Evolutionary conservation across 2,113 vertebrate species (phyloP).

Genomic region (Carollia perspicillata): DNA sequence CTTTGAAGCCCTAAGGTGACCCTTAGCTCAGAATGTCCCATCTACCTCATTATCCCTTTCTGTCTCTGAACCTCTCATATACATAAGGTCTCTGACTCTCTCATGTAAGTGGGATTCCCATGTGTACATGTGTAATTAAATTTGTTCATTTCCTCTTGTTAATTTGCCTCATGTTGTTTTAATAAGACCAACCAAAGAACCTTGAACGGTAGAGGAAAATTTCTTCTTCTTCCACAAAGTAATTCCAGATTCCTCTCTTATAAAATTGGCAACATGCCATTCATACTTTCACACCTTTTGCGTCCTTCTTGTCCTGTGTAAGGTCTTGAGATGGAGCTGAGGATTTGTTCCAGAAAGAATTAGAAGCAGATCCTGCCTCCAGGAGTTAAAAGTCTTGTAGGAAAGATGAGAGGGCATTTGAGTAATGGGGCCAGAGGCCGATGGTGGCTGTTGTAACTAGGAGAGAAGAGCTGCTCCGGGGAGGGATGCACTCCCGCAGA

Average conservation of each 20-base stretch:
- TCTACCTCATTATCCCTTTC: background rate
- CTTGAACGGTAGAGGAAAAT: background rate
- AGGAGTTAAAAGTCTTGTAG: background rate
- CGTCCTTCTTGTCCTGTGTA: background rate
- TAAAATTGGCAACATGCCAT: background rate
- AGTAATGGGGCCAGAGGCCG: background rate
- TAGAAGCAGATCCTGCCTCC: background rate
- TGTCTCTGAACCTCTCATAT: background rate
- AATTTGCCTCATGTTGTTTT: background rate
- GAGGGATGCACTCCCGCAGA: background rate
- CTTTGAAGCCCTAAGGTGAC: background rate
- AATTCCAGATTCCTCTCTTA: background rate
- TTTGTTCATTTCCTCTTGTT: background rate
- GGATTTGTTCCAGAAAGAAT: background rate
- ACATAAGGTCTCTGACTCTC: background rate
- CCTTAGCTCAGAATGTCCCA: background rate
- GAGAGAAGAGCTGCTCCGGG: background rate
- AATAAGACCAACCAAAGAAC: background rate
- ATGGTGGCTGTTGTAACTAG: background rate
- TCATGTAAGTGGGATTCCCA: background rate
- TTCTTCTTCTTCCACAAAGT: background rate
- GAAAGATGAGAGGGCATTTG: background rate
- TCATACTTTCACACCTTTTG: background rate
- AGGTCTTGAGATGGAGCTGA: background rate
- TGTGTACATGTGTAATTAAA: background rate